Percentiles rank a stretch among this genome's conserved stretches.
Evolutionary conservation across 92 coral and sea anemone species (phyloP).

Genomic region (Umimayanthus kanabou): DNA sequence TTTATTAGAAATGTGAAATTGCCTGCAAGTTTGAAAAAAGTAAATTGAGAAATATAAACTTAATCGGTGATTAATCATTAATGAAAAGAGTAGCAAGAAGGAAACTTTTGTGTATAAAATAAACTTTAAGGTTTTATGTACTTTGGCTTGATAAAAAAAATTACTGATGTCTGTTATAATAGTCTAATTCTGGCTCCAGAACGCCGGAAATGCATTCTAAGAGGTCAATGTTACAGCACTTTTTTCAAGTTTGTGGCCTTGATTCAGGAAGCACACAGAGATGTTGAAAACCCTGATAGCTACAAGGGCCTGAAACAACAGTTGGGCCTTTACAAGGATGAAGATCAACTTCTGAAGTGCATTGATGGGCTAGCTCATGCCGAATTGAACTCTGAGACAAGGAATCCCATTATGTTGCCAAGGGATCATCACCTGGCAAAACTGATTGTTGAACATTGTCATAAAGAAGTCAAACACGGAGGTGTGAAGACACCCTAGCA

Average conservation of each 20-base stretch:
- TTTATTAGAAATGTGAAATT: background rate
- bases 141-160: constrained; percentile 19
- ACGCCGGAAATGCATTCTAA: constrained; percentile 18
- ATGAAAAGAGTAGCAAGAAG: background rate
- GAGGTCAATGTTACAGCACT: too few species aligned
- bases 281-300: constrained; percentile 30
- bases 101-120: background rate
- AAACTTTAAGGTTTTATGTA: constrained; percentile 16
- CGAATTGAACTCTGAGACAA: too few species aligned
- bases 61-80: background rate
- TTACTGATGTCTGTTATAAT: constrained; percentile 1
- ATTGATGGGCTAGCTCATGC: constrained; percentile 48
- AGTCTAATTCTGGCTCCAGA: background rate
- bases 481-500: too few species aligned
- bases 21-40: background rate
- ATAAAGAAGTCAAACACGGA: too few species aligned
- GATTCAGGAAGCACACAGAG: constrained; percentile 58
- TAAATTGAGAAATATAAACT: background rate
- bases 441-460: background rate
- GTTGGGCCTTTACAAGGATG: too few species aligned
- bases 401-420: too few species aligned
- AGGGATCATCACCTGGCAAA: too few species aligned
- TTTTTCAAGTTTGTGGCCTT: too few species aligned
- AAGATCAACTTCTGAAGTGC: constrained; percentile 51
- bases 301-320: too few species aligned